Percentiles rank a stretch among this genome's conserved stretches.
These are phyloP conservation scores for Epinephelus awoara DNA, from an alignment of 2,797 vertebrate species.

Conservation along the genomic window DNA sequence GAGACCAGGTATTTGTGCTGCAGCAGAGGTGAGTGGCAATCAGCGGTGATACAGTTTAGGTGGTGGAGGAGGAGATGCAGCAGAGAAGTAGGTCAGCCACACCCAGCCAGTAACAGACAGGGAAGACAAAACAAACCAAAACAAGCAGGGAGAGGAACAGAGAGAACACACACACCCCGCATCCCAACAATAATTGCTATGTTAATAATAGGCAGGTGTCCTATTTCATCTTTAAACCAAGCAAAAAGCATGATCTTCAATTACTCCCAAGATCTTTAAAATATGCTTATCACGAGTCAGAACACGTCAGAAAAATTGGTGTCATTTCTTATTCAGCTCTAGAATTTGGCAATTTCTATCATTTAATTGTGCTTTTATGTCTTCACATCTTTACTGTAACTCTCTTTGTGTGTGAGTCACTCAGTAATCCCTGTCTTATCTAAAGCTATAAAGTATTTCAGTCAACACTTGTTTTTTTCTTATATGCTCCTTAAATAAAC, in stretches of 20 bases:
- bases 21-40: too few species aligned
- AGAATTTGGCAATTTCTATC: neutral
- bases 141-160: too few species aligned
- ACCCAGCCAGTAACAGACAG: too few species aligned
- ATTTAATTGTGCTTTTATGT: neutral
- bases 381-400: neutral
- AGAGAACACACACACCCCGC: too few species aligned
- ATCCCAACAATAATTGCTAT: too few species aligned
- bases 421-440: neutral
- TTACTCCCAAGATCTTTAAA: neutral
- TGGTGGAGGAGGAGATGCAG: too few species aligned
- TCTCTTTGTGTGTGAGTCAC: neutral
- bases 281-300: neutral
- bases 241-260: neutral
- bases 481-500: neutral
- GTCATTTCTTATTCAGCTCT: neutral
- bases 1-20: too few species aligned
- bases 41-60: too few species aligned
- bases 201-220: neutral
- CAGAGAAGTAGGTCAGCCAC: too few species aligned
- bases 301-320: neutral
- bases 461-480: neutral
- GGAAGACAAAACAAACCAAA: too few species aligned
- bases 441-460: neutral
- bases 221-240: neutral